These are phyloP conservation scores for Morbakka virulenta DNA, from an alignment of 30 jellyfish, hydroid and myxozoan species.

Conservation along the genomic window DNA sequence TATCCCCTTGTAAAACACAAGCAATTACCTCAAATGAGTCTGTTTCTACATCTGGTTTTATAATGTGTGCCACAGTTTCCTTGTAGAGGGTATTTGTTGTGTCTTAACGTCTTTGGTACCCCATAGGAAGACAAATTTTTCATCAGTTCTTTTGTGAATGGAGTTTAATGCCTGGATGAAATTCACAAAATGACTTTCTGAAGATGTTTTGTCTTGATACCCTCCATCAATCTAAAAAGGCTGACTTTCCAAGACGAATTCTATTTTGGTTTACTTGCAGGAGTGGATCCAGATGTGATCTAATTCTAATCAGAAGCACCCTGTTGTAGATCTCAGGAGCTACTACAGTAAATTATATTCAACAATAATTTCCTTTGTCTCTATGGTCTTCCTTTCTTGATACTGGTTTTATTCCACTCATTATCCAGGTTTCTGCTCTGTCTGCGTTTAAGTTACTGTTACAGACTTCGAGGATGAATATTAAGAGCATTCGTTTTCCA, in stretches of 20 bases:
- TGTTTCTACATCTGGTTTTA: no score
- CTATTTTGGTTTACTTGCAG: constrained; percentile 8
- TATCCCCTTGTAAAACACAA: no score
- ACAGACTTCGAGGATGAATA: not conserved
- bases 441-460: not conserved
- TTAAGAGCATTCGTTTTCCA: not conserved
- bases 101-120: no score
- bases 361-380: not conserved
- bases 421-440: not conserved
- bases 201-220: no score
- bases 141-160: no score
- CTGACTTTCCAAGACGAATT: not conserved
- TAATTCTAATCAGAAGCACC: not conserved
- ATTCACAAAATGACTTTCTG: no score
- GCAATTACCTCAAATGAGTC: no score
- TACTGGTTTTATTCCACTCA: not conserved
- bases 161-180: no score
- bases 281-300: not conserved
- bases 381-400: not conserved
- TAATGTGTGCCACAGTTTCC: no score
- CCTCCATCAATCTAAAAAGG: no score
- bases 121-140: no score
- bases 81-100: no score
- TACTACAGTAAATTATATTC: not conserved
- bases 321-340: not conserved